phyloP scores from a whole-genome alignment of 2,888 invertebrate species.

The Anodontia alba region DNA sequence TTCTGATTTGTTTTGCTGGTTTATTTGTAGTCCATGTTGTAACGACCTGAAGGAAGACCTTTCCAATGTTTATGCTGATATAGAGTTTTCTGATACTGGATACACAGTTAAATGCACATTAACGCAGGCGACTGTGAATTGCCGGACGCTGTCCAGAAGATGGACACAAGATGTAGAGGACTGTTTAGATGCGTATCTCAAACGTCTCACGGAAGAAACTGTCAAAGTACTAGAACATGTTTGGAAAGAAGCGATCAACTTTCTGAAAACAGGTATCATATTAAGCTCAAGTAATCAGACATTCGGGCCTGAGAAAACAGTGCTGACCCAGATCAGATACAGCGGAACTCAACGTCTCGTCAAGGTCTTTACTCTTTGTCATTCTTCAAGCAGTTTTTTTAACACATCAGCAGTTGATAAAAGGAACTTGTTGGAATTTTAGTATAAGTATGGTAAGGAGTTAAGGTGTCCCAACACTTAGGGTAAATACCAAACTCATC shows the following conservation, averaged over 20 bases:
- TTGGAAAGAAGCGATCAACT: background rate
- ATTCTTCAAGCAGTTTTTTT: too few relatives aligned
- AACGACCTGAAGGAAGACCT: slow-evolving; percentile 18
- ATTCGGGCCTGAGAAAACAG: too few relatives aligned
- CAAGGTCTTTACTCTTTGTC: too few relatives aligned
- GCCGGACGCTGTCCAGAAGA: slow-evolving; percentile 10
- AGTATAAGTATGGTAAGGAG: too few relatives aligned
- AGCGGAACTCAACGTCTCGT: too few relatives aligned
- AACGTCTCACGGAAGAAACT: background rate
- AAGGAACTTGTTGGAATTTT: too few relatives aligned
- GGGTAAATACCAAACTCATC: too few relatives aligned
- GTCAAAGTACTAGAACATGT: background rate
- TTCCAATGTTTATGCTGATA: slow-evolving; percentile 8
- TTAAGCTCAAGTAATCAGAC: too few relatives aligned
- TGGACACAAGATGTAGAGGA: slow-evolving; percentile 8
- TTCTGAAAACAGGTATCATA: background rate
- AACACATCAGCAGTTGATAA: too few relatives aligned
- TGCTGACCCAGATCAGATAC: too few relatives aligned
- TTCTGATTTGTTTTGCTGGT: too few relatives aligned
- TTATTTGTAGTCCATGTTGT: slow-evolving; percentile 30
- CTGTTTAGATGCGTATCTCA: background rate
- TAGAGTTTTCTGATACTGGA: background rate
- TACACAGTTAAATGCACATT: slow-evolving; percentile 28
- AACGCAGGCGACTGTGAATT: slow-evolving; percentile 9
- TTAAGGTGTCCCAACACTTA: too few relatives aligned